Base-by-base conservation (phyloP, 2,797 vertebrate genomes). In the Amblyraja radiata region DNA sequence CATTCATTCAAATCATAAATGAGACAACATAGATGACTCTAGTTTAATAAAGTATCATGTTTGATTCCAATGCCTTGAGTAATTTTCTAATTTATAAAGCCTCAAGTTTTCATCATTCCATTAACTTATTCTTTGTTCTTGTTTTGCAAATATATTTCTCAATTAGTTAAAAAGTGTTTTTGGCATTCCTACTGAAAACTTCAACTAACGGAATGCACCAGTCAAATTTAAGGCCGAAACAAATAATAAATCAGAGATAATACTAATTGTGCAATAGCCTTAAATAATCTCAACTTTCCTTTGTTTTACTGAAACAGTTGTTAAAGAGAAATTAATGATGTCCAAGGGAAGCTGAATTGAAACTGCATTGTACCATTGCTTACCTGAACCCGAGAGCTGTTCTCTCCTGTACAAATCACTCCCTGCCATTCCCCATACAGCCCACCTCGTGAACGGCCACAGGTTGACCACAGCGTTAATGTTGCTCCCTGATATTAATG, bases 371-470 rank as follows among this genome's bases (percentile, higher is more conserved):
- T 63, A 63, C 16, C 13, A 25, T 25, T 21, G 77, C 65, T 6
- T 94, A 98, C 98, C 98, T 99, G 98, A 93, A 98, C 98, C 96
- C 98, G 97, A 0, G 98, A 98, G 95, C 96, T 97, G 94, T 96
- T 98, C 95, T 98, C 98, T 93, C 98, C 98, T 0, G 97, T 97
- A 95, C 98, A 99, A 95, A 99, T 98, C 94, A 99, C 96, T 11
- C 98, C 98, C 95, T 98, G 98, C 98, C 98, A 98, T 95, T 98
- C 98, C 16, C 97, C 98, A 0, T 98, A 99, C 91, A 97, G 96
- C 11, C 97, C 97, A 1, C 98, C 97, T 94, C 98, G 97, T 76
- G 98, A 98, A 6, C 98, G 97, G 18, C 98, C 98, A 0, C 98
- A 99, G 94, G 97, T 98, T 6, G 98, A 99, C 98, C 98, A 99